Evolutionary conservation across 1,140 invertebrate species (phyloP), one percentile per base, ranked within the genome.

Genomic region (Steinernema feltiae): DNA sequence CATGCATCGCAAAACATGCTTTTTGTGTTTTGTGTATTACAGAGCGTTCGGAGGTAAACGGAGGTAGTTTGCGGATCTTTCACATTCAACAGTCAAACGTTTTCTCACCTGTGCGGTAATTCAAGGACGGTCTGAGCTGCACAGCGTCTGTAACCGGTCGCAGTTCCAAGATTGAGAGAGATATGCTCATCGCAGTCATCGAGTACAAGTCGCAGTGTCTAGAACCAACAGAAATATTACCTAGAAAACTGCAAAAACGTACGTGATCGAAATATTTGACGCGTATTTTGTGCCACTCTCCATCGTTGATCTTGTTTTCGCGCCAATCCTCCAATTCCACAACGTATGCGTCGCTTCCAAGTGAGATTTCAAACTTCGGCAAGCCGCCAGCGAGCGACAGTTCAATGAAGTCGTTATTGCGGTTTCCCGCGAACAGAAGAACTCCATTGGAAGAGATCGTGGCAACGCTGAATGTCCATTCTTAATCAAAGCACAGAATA

Each of bases 171-270:
- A 41, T 80, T 78, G 2, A 88, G 87, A 0, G 93, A 91, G 1
- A 98, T 87, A 0, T 91, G 91, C 27, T 92, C 91, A 85, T 98
- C 96, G 86, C 96, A 99, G 27, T 94, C 90, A 84, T 97, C 94
- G 2, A 98, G 82, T 0, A 91, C 91, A 1, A 99, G 85, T 0
- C 92, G 93, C 0, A 92, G 93, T 18, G 91, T 93, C 89, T 93
- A 88, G 48, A 89, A 87, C 80, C 78, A 79, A 21, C 31, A 29
- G 30, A 31, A n/a, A n/a, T n/a, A n/a, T n/a, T n/a, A n/a, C n/a
- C n/a, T 41, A 24, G 53, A n/a, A 63, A 7, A 73, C 72, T 74
- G 41, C 32, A 41, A 29, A 70, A 24, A 82, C 87, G 83, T 83
- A 92, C 92, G 88, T 91, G 91, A 86, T 98, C 95, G 48, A 92